Evolutionary conservation across 2,888 invertebrate species (phyloP).

Genomic region (Leptinotarsa rubiginosa): DNA sequence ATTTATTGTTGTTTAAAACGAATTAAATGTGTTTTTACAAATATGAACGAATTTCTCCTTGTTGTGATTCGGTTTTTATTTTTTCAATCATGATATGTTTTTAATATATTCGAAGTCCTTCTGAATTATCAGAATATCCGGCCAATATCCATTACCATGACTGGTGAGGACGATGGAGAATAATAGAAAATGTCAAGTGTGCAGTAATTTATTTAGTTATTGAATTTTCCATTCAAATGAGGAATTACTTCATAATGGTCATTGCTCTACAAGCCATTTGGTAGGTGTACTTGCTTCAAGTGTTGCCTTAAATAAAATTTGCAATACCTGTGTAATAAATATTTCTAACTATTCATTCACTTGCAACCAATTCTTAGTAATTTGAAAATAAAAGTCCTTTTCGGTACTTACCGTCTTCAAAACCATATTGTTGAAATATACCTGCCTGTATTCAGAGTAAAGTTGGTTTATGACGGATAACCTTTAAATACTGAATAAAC

Average conservation of each 20-base stretch:
- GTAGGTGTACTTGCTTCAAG: neutral
- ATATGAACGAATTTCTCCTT: neutral
- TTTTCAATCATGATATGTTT: neutral
- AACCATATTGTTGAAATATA: neutral
- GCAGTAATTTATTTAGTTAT: neutral
- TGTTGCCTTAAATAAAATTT: neutral
- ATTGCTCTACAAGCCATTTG: neutral
- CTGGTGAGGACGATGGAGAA: too few relatives aligned
- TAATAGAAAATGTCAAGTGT: neutral
- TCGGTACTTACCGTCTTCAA: neutral
- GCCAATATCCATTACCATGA: neutral
- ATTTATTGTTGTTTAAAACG: too few relatives aligned
- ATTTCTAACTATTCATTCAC: neutral
- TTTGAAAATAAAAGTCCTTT: neutral
- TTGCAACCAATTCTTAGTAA: neutral
- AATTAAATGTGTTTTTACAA: neutral
- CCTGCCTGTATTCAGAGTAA: neutral
- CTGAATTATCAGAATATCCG: neutral
- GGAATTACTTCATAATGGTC: too few relatives aligned
- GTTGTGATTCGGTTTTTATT: neutral
- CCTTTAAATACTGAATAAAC: neutral
- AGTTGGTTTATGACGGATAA: neutral
- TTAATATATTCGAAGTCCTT: neutral
- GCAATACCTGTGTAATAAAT: neutral
- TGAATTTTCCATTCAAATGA: too few relatives aligned